These are phyloP conservation scores for Australoheros scitulus DNA, from an alignment of 2,113 vertebrate species.

Conservation along the genomic window DNA sequence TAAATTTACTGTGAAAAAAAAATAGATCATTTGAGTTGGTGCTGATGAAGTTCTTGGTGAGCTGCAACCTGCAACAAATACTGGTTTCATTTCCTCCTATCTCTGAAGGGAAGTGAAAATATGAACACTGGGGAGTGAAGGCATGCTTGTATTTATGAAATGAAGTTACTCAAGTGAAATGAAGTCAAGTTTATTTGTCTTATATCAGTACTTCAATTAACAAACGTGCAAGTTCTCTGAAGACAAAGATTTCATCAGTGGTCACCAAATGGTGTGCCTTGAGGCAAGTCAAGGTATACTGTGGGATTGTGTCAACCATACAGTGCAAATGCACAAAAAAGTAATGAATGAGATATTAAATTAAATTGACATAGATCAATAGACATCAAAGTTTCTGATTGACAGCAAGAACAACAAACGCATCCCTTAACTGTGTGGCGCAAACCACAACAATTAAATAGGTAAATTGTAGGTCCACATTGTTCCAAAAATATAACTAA, in stretches of 20 bases:
- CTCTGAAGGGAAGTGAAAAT: conserved; percentile 33
- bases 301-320: background rate
- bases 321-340: too few species aligned
- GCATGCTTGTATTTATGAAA: background rate
- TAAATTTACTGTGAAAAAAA: background rate
- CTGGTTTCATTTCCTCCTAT: conserved; percentile 44
- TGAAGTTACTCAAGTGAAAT: background rate
- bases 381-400: background rate
- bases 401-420: background rate
- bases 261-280: background rate
- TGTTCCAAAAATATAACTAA: background rate
- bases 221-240: background rate
- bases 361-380: background rate
- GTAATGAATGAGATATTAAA: background rate
- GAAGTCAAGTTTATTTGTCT: conserved; percentile 3
- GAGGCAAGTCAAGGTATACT: background rate
- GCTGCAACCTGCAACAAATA: background rate
- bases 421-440: background rate
- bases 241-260: background rate
- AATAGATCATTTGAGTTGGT: background rate
- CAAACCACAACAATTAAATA: background rate
- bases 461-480: background rate
- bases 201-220: background rate
- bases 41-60: background rate
- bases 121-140: too few species aligned